Evolutionary conservation across 2,888 invertebrate genomes (phyloP).

Genomic region (Archaeoteleia sp.): DNA sequence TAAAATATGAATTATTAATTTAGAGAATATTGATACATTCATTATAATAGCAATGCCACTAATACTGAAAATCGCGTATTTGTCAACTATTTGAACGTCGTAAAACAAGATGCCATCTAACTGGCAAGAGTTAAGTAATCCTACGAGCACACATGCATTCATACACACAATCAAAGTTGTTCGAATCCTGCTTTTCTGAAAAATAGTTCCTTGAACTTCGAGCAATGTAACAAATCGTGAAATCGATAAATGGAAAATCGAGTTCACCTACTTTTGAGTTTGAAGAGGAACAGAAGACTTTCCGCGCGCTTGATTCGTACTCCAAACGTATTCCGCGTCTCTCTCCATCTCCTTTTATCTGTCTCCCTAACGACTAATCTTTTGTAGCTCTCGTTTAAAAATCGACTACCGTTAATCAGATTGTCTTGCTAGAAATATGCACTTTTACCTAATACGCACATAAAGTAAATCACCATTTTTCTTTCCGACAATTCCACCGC

Average conservation of each 20-base stretch:
- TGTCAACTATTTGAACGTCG: background rate
- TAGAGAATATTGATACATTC: no score
- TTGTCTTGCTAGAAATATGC: no score
- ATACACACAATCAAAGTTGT: background rate
- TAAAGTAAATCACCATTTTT: no score
- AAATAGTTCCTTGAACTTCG: constrained; percentile 17
- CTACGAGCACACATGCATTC: background rate
- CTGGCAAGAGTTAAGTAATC: background rate
- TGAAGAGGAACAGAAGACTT: constrained; percentile 8
- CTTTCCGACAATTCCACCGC: no score
- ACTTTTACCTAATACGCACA: no score
- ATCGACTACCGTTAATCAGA: no score
- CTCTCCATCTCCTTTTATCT: no score
- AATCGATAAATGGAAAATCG: constrained; percentile 40
- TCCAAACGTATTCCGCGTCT: background rate
- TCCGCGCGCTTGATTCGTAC: background rate
- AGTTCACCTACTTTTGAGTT: constrained; percentile 30
- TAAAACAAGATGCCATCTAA: background rate
- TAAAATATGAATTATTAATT: background rate
- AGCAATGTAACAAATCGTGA: constrained; percentile 22
- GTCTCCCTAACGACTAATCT: no score
- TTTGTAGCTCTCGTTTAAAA: background rate
- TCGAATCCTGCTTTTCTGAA: background rate
- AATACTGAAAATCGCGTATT: background rate
- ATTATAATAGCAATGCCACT: background rate